Evolutionary conservation across 2,797 vertebrate genomes (phyloP).

Genomic region (Cyclopterus lumpus): DNA sequence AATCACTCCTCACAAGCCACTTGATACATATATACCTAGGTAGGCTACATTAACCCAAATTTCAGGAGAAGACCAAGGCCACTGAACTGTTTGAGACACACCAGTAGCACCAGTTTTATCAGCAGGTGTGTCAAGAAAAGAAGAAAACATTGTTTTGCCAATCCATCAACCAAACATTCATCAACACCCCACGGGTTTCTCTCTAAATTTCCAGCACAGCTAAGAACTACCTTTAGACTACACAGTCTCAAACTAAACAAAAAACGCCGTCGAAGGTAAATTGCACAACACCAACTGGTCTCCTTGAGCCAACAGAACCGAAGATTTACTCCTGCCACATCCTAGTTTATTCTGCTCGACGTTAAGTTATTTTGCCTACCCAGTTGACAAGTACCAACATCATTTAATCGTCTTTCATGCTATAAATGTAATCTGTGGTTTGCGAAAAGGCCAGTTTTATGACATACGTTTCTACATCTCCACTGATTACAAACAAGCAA

Average conservation of each 20-base stretch:
- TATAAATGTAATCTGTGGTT: conserved; percentile 38
- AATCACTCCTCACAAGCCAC: conserved; percentile 19
- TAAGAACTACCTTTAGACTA: not conserved
- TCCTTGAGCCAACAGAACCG: not conserved
- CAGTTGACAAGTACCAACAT: conserved; percentile 16
- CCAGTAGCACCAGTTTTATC: conserved; percentile 34
- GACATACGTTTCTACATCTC: not conserved
- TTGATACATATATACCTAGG: conserved; percentile 9
- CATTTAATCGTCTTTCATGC: conserved; percentile 22
- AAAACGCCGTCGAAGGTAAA: not conserved
- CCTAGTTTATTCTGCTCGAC: conserved; percentile 31
- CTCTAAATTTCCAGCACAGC: conserved; percentile 7
- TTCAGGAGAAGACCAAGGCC: conserved; percentile 15
- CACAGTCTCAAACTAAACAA: conserved; percentile 9
- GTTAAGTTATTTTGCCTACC: conserved; percentile 30
- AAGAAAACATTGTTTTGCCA: conserved; percentile 19
- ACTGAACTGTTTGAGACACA: conserved; percentile 22
- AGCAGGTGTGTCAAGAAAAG: conserved; percentile 24
- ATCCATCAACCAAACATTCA: conserved; percentile 22
- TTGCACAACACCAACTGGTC: conserved; percentile 1
- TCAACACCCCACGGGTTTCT: not conserved
- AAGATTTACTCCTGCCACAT: conserved; percentile 22
- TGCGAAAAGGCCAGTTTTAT: not conserved
- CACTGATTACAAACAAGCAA: conserved; percentile 13
- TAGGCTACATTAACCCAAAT: conserved; percentile 11